Percentiles rank a stretch among this genome's conserved stretches.
These are phyloP conservation scores for Phymorhynchus buccinoides DNA, from an alignment of 1,140 invertebrate species.

Conservation along the genomic window DNA sequence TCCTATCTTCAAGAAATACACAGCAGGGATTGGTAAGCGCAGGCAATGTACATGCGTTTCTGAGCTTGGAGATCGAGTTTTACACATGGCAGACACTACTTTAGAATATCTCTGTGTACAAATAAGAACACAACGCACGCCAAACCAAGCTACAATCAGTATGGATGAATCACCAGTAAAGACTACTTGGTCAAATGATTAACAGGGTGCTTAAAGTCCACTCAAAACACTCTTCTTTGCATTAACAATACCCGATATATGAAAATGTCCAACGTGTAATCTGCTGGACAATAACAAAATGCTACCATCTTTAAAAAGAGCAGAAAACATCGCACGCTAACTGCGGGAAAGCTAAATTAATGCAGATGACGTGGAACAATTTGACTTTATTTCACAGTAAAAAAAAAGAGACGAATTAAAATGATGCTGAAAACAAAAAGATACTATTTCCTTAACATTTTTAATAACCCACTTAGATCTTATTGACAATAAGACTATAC, in stretches of 20 bases:
- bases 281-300: not conserved
- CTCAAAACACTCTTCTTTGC: not conserved
- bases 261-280: not conserved
- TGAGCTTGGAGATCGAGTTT: conserved; percentile 11
- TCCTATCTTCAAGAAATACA: not conserved
- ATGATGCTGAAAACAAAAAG: no score
- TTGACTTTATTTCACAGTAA: no score
- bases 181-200: conserved; percentile 11
- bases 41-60: not conserved
- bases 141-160: not conserved
- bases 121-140: not conserved
- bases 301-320: not conserved
- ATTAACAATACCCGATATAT: not conserved
- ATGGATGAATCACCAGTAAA: not conserved
- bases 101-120: not conserved
- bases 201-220: not conserved
- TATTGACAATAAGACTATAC: no score
- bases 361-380: no score
- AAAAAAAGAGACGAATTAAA: no score
- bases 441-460: no score
- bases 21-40: conserved; percentile 8
- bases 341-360: no score
- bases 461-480: no score
- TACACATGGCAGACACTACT: not conserved
- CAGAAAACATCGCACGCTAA: no score